Base-by-base conservation (phyloP, 64 coral and sea anemone genomes). In the Cladopsammia gracilis region DNA sequence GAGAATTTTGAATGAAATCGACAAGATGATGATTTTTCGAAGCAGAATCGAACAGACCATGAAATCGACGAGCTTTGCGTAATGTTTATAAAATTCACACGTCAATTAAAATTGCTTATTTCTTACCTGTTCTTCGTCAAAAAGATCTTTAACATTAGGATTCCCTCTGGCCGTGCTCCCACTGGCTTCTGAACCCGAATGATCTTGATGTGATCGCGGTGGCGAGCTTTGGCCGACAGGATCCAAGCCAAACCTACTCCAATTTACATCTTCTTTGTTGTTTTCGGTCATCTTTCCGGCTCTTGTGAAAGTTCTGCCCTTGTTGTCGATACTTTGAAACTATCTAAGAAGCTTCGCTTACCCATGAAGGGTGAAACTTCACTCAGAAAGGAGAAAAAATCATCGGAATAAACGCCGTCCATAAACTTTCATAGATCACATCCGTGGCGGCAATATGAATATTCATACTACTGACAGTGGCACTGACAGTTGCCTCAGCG, bases 171-270 rank as follows among this genome's bases (percentile, higher is more conserved):
- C 48, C 59, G 77, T 91, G n/a, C 64, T 59, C 23, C 58, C 64
- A 16, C n/a, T 87, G 0, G 57, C 82, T 46, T 48, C 50, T 65
- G 49, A 34, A 22, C 76, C 25, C 18, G 58, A 73, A 9, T 73
- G 12, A 86, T 87, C 78, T 0, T 22, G 26, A 22, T 34, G 60
- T 16, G 73, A 57, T 68, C 70, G 71, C 8, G 83, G 68, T 42
- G 58, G 80, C 14, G 80, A 84, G 47, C 62, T 87, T 71, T 82
- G 80, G 9, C 59, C 91, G 56, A 75, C 83, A 2, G 91, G 85
- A 64, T 93, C 73, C 73, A 93, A 93, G 15, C 91, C 91, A 93
- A 93, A 93, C 45, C 91, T 58, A 66, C 71, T 87, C 91, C 91
- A 93, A 70, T 93, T 75, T 47, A 87, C 81, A 78, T 75, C 25